These are phyloP conservation scores for Trissoscelio sp. DNA, from an alignment of 2,888 invertebrate species.

Conservation along the genomic window DNA sequence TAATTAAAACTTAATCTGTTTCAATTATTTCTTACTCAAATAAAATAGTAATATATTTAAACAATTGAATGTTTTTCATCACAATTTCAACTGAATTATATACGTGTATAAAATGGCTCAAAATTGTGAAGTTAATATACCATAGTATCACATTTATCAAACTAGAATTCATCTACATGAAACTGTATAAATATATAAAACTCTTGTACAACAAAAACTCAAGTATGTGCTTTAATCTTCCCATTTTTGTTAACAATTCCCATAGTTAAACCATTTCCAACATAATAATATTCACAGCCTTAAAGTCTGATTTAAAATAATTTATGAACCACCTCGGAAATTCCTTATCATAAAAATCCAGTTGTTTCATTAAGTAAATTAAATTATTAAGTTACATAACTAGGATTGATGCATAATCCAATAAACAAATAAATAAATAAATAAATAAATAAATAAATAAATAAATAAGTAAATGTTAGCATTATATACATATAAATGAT, in stretches of 20 bases:
- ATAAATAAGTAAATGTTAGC: no score
- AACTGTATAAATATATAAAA: conserved; percentile 49
- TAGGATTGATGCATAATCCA: no score
- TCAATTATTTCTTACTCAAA: no score
- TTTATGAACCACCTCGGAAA: conserved; percentile 19
- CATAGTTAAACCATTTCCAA: conserved; percentile 8
- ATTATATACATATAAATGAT: no score
- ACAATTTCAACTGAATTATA: not conserved
- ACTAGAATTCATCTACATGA: conserved; percentile 1
- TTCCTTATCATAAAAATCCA: conserved; percentile 4
- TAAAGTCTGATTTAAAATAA: conserved; percentile 23
- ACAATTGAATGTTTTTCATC: not conserved
- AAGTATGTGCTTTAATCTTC: conserved; percentile 12
- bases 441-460: no score
- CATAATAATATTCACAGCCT: conserved; percentile 33
- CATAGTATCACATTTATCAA: conserved; percentile 15
- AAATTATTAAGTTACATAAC: no score
- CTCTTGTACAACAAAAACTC: conserved; percentile 35
- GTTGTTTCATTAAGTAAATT: not conserved
- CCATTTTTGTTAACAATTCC: conserved; percentile 8
- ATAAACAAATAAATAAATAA: no score
- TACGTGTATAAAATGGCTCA: not conserved
- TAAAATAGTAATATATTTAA: no score
- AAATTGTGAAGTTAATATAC: conserved; percentile 7
- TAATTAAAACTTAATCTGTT: no score